Conservation (phyloP, 2,113 vertebrate species). For the Chrysochloris asiatica region DNA sequence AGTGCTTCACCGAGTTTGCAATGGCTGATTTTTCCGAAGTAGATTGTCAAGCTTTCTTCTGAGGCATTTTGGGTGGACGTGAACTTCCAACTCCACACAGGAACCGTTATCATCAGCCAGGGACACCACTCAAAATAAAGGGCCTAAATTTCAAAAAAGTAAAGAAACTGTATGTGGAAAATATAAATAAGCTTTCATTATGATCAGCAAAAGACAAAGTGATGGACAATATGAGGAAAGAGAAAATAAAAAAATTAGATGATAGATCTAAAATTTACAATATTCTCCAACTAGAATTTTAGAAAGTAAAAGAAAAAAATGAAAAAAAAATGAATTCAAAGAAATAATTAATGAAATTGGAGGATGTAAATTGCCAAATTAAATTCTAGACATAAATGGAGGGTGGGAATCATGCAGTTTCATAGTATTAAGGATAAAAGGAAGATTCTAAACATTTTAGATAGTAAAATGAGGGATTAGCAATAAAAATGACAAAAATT, state of each 20-base stretch:
- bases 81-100: neutral
- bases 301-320: neutral
- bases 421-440: neutral
- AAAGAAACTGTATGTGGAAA: too few relatives aligned
- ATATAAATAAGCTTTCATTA: neutral
- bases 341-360: neutral
- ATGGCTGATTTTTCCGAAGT: neutral
- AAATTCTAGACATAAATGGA: neutral
- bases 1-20: neutral
- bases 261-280: neutral
- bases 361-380: neutral
- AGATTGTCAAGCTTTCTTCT: neutral
- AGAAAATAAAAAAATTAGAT: neutral
- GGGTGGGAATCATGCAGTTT: neutral
- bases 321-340: neutral
- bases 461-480: neutral
- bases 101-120: neutral
- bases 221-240: neutral
- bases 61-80: neutral
- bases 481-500: conserved; percentile 1
- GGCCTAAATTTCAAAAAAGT: neutral
- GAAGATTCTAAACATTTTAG: neutral
- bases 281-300: neutral
- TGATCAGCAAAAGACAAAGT: neutral
- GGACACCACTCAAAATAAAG: neutral